These are phyloP conservation scores for Limnodromus scolopaceus DNA, from an alignment of 2,797 vertebrate genomes.

Conservation along the genomic window DNA sequence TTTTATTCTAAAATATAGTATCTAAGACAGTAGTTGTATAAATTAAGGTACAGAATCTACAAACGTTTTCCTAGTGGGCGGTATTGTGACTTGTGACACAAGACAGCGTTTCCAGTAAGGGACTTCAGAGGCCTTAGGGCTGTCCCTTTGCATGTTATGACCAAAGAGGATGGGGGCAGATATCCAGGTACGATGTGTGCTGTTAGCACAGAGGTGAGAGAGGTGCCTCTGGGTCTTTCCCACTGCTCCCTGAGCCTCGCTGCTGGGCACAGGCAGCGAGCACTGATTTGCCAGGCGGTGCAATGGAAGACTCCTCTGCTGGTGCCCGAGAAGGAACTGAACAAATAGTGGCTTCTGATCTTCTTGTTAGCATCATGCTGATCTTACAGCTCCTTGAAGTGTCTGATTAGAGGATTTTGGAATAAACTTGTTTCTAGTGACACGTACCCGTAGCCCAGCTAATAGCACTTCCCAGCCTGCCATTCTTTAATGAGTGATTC, in stretches of 20 bases:
- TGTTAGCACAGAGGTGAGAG: background rate
- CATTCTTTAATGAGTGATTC: background rate
- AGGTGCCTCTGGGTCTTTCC: background rate
- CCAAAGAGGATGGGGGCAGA: background rate
- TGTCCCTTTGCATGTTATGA: no score
- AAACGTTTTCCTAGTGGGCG: background rate
- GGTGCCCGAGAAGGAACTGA: background rate
- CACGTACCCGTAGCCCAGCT: background rate
- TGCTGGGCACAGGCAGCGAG: background rate
- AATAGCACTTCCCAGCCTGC: background rate
- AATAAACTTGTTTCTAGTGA: background rate
- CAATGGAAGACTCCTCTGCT: background rate
- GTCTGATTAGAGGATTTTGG: background rate
- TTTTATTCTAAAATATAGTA: background rate
- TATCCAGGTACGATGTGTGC: fast-evolving
- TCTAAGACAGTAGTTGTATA: background rate
- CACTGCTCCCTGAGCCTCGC: background rate
- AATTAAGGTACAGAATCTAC: background rate
- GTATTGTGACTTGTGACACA: background rate
- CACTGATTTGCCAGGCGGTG: background rate
- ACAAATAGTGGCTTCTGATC: background rate
- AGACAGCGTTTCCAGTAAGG: background rate
- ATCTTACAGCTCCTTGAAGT: background rate
- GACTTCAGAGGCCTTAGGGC: background rate
- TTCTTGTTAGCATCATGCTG: background rate